These are phyloP conservation scores for Coecobrya sp. DNA, from an alignment of 2,888 invertebrate genomes.

Conservation along the genomic window DNA sequence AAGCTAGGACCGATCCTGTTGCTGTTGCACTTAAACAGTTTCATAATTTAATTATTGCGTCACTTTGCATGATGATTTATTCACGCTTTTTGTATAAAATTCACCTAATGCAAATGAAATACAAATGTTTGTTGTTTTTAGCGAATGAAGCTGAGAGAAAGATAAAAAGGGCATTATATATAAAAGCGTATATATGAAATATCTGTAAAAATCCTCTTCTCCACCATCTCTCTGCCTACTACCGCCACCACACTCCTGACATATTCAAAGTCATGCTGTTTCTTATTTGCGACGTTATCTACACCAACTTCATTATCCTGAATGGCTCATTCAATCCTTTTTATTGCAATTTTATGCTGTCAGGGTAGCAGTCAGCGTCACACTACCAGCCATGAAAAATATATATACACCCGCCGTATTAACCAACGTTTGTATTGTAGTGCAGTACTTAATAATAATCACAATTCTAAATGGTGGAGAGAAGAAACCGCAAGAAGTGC, in stretches of 20 bases:
- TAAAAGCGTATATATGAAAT: not conserved
- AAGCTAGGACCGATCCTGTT: conserved; percentile 39
- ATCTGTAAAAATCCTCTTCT: not conserved
- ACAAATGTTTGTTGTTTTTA: conserved; percentile 35
- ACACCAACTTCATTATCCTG: conserved; percentile 68
- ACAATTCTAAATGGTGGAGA: conserved; percentile 4
- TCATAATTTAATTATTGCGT: conserved; percentile 77
- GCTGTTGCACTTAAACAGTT: conserved; percentile 39
- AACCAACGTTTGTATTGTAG: not conserved
- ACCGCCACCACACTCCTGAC: not conserved
- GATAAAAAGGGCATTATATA: not conserved
- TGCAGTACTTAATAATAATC: conserved; percentile 34
- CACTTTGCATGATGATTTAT: conserved; percentile 61
- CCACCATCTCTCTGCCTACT: not conserved
- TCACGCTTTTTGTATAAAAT: conserved; percentile 14
- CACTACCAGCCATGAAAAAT: conserved; percentile 38
- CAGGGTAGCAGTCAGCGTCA: conserved; percentile 35
- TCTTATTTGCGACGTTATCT: conserved; percentile 67
- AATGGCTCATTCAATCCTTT: conserved; percentile 63
- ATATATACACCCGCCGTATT: conserved; percentile 32
- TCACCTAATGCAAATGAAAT: conserved; percentile 29
- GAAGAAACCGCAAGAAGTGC: conserved; percentile 18
- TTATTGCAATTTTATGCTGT: conserved; percentile 70
- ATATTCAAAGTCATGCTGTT: conserved; percentile 59
- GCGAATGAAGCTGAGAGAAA: not conserved